Percentiles rank a stretch among this genome's conserved stretches.
phyloP scores from a whole-genome alignment of 2,888 invertebrate species.

The Netelia virgata region DNA sequence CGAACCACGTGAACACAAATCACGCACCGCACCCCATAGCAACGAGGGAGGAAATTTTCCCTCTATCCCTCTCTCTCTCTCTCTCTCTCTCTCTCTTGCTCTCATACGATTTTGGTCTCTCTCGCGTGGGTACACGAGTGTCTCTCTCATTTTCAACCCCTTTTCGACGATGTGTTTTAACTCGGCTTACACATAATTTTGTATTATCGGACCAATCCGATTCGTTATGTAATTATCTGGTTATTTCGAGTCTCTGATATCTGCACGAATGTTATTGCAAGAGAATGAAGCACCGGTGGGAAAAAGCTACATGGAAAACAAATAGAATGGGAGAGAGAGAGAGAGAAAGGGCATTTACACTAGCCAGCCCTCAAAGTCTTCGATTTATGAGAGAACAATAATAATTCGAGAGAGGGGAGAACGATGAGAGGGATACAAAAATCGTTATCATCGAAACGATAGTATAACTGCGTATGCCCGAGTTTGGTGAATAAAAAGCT shows the following conservation, averaged over 20 bases:
- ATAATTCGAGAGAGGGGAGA: conserved; percentile 22
- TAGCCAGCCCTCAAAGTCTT: conserved; percentile 24
- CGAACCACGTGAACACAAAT: conserved; percentile 70
- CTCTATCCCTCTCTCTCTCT: conserved; percentile 17
- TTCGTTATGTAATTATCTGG: conserved; percentile 77
- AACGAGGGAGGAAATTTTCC: conserved; percentile 39
- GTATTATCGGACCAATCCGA: conserved; percentile 74
- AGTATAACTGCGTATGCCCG: conserved; percentile 20
- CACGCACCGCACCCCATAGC: conserved; percentile 59
- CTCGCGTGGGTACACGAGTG: conserved; percentile 4
- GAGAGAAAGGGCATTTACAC: neutral
- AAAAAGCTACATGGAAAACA: conserved; percentile 15
- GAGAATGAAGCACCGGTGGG: conserved; percentile 8
- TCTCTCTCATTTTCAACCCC: conserved; percentile 66
- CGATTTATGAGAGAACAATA: conserved; percentile 49
- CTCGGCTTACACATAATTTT: conserved; percentile 77
- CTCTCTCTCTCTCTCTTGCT: too few species aligned
- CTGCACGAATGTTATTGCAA: conserved; percentile 33
- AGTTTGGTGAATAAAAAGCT: conserved; percentile 33
- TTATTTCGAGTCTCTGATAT: conserved; percentile 56
- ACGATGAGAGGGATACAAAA: neutral
- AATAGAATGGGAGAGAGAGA: neutral
- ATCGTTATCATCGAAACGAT: conserved; percentile 36
- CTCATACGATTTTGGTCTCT: neutral
- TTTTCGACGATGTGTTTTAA: conserved; percentile 74